Conservation (phyloP, 2,113 vertebrate genomes). For the Zonotrichia leucophrys region DNA sequence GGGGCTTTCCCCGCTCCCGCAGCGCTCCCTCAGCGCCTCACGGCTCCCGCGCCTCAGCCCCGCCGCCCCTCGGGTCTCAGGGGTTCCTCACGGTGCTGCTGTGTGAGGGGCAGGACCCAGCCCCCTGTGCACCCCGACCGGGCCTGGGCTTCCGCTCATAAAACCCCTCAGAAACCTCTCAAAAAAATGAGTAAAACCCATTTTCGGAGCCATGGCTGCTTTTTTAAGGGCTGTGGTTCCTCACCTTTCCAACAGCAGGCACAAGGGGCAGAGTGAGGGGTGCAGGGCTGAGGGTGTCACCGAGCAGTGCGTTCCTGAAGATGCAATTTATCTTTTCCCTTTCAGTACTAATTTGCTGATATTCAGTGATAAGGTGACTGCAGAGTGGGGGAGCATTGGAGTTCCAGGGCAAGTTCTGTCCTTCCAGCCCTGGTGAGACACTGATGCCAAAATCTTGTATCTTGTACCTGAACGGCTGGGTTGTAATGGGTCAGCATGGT, state of each 20-base stretch:
- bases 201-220: accelerated
- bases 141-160: neutral
- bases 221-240: neutral
- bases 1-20: neutral
- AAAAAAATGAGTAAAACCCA: accelerated
- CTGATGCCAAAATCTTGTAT: no score
- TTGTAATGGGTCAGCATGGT: accelerated
- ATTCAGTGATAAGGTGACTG: accelerated
- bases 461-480: accelerated
- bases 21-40: neutral
- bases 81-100: neutral
- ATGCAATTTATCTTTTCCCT: accelerated
- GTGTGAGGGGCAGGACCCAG: neutral
- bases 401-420: neutral
- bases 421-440: neutral
- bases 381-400: accelerated
- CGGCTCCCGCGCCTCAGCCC: neutral
- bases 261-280: neutral
- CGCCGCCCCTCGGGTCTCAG: neutral
- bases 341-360: neutral
- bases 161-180: neutral
- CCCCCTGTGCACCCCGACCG: accelerated
- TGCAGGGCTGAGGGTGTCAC: accelerated
- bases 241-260: no score
- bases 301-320: neutral